Evolutionary conservation across 2,113 vertebrate genomes (phyloP).

Genomic region (Aegithalos caudatus): DNA sequence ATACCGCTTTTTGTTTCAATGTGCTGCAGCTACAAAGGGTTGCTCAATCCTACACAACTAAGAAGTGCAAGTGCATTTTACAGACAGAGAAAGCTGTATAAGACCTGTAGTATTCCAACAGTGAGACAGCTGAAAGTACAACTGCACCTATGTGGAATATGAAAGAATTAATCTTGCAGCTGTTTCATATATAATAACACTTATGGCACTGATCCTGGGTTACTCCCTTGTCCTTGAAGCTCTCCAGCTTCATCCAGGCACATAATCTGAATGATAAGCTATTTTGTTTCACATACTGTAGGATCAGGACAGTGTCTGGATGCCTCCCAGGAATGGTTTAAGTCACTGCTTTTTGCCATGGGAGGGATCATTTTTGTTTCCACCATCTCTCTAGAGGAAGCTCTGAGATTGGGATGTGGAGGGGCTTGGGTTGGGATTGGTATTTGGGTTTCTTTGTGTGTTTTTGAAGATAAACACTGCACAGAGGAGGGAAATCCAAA

Average conservation of each 20-base stretch:
- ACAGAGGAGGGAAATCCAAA: not conserved
- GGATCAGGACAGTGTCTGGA: conserved; percentile 8
- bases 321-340: conserved; percentile 12
- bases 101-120: not conserved
- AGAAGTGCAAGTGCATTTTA: not conserved
- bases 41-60: not conserved
- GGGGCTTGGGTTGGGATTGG: not conserved
- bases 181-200: conserved; percentile 40
- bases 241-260: not conserved
- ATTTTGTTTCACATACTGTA: conserved; percentile 1
- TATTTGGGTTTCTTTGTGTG: not conserved
- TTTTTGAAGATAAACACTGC: not conserved
- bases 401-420: not conserved
- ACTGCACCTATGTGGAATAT: conserved; percentile 18
- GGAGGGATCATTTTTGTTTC: conserved; percentile 7
- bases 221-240: conserved; percentile 30
- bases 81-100: not conserved
- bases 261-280: conserved; percentile 35
- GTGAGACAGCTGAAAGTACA: conserved; percentile 14
- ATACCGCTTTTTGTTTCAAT: not conserved
- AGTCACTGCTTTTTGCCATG: not conserved
- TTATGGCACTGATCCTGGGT: not conserved
- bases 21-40: not conserved
- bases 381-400: not conserved
- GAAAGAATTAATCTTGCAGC: conserved; percentile 35